Evolutionary conservation across 1,140 invertebrate genomes (phyloP), one percentile per base, ranked within the genome.

Genomic region (Diachasma alloeum): DNA sequence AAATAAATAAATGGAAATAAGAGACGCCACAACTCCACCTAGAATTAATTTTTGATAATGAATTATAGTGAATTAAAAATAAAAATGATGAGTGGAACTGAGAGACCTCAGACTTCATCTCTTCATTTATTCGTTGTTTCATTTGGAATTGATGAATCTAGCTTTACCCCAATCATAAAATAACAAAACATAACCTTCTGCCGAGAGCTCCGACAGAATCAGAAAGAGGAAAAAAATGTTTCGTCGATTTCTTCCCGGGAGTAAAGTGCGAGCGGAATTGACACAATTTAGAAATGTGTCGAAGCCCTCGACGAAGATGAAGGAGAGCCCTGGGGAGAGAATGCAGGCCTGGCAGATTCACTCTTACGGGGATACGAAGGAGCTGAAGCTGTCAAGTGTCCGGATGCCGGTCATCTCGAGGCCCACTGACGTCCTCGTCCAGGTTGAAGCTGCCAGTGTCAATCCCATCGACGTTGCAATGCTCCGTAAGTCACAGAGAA

Each of bases 401-500:
- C 91, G 93, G 80, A 90, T 94, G 44, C 96, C 96, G 0, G 82
- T 93, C 13, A 92, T 97, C 24, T 87, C 88, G 26, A 91, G 89
- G 56, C 93, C 96, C 0, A 90, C 92, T 78, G 94, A 98, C 77
- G 89, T 98, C 22, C 87, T 98, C 4, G 91, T 99, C 11, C 91
- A 94, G 86, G 93, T 99, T 36, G 89, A 93, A 82, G 94, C 96
- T 22, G 91, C 96, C 1, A 96, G 96, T 66, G 91, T 99, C 0
- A 99, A 99, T 91, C 96, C 97, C 0, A 94, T 99, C 77, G 98
- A 99, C 90, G 87, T 96, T 11, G 91, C 92, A 63, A 97, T 98
- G 96, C 91, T 93, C 72, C 91, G 95, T 94, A 91, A 85, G 81
- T 87, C 17, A 3, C 6, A 3, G 2, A 6, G 31, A 31, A 31